Conservation (phyloP, 2,113 vertebrate species). For the Burhinus oedicnemus region DNA sequence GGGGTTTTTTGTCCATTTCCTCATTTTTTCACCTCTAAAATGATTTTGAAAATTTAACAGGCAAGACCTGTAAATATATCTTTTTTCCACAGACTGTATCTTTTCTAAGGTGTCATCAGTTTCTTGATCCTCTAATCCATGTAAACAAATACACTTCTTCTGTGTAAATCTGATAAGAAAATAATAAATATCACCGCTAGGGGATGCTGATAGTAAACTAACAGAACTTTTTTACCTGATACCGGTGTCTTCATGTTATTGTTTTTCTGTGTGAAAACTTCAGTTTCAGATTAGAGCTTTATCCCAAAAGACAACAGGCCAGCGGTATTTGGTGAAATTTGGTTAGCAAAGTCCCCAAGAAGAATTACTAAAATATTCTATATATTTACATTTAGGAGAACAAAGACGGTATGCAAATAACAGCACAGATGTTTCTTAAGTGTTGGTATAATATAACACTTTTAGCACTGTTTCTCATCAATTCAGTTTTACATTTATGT, state of each 20-base stretch:
- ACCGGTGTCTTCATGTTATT: fast-evolving
- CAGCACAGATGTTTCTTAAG: neutral
- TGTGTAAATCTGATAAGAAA: neutral
- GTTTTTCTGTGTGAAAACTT: neutral
- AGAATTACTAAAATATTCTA: neutral
- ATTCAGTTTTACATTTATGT: neutral
- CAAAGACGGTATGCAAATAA: neutral
- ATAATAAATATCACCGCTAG: conserved; percentile 57
- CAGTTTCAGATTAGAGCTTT: neutral
- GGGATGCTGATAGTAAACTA: conserved; percentile 60
- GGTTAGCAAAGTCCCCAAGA: neutral
- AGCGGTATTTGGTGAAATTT: neutral
- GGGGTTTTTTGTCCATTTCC: fast-evolving
- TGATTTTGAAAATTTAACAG: neutral
- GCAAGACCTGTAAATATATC: neutral
- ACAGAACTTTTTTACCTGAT: neutral
- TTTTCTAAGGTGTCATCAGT: neutral
- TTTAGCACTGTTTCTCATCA: neutral
- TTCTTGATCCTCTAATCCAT: neutral
- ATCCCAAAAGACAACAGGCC: neutral
- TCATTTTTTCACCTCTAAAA: neutral
- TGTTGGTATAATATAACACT: neutral
- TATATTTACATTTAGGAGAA: neutral
- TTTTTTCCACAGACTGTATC: neutral
- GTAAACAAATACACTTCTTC: neutral